Evolutionary conservation across 2,113 vertebrate species (phyloP).

Genomic region (Eleginops maclovinus): DNA sequence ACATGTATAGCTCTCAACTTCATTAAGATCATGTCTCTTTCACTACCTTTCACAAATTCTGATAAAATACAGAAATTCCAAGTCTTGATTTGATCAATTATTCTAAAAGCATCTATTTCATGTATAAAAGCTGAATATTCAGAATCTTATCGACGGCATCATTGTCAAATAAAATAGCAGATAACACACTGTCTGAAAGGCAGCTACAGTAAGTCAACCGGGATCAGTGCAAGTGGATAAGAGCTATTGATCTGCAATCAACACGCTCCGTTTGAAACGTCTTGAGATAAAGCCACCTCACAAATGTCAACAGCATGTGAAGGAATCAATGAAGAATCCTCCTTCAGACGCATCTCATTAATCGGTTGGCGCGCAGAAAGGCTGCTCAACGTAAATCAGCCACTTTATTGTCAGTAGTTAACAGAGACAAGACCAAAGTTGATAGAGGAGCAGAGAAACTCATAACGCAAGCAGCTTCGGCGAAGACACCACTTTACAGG

Average conservation of each 20-base stretch:
- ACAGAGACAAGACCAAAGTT: constrained; percentile 50
- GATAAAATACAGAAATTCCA: constrained; percentile 6
- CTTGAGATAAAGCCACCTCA: constrained; percentile 31
- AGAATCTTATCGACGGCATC: not conserved
- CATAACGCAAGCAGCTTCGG: constrained; percentile 59
- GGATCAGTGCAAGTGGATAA: constrained; percentile 24
- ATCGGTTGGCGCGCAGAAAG: not conserved
- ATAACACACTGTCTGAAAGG: not conserved
- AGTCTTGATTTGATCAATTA: not conserved
- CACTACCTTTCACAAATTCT: not conserved
- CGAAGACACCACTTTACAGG: constrained; percentile 28
- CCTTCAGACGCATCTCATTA: constrained; percentile 48
- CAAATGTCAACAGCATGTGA: constrained; percentile 41
- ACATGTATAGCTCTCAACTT: not conserved
- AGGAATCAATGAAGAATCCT: constrained; percentile 46
- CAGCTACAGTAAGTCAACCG: not conserved
- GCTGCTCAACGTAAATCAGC: constrained; percentile 38
- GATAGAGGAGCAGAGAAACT: constrained; percentile 49
- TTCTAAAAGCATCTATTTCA: not conserved
- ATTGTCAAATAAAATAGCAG: not conserved
- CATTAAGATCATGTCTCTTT: not conserved
- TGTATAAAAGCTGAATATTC: not conserved
- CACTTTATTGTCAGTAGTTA: constrained; percentile 60
- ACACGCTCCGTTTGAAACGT: constrained; percentile 1
- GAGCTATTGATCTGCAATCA: constrained; percentile 43